phyloP scores from a whole-genome alignment of 2,113 vertebrate species.

The Anhinga rufa region DNA sequence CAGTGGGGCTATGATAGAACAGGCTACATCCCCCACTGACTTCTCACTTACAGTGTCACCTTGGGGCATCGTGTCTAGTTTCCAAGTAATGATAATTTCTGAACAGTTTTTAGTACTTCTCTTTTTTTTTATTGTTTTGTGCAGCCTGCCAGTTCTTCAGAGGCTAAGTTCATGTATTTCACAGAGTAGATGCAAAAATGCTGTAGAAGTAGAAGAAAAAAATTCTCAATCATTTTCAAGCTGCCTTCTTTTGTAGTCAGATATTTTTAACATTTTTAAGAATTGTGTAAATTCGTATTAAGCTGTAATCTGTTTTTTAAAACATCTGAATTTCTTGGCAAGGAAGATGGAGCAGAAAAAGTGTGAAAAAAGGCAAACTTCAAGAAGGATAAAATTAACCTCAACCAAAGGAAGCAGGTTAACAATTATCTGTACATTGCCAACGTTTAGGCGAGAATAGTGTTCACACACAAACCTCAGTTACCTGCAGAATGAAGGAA shows the following conservation, averaged over 20 bases:
- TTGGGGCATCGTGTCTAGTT: neutral
- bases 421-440: neutral
- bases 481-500: neutral
- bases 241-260: neutral
- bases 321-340: neutral
- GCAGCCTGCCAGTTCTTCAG: neutral
- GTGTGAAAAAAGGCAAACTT: neutral
- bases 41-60: conserved; percentile 23
- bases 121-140: neutral
- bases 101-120: neutral
- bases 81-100: neutral
- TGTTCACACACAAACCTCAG: neutral
- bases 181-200: neutral
- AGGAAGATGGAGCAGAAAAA: neutral
- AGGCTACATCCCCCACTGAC: neutral
- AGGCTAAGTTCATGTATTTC: neutral
- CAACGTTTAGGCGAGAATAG: neutral
- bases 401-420: neutral
- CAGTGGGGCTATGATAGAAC: neutral
- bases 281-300: neutral
- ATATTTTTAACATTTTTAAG: neutral
- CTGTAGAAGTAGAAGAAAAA: neutral
- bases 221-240: neutral
- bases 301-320: neutral
- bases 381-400: neutral